Evolutionary conservation across 2,888 invertebrate genomes (phyloP).

Genomic region (Periphyllus acericola): DNA sequence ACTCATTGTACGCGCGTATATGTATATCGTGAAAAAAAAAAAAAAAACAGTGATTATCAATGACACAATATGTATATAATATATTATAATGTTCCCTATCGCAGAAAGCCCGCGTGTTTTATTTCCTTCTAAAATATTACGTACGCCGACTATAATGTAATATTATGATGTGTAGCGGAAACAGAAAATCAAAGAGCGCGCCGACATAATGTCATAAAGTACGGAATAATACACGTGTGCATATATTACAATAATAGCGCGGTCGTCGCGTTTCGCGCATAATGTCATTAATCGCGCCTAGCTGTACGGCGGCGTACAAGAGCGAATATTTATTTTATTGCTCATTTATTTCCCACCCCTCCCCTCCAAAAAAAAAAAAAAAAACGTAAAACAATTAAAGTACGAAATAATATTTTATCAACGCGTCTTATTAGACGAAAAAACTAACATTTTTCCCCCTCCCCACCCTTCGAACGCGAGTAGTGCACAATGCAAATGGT

Average conservation of each 20-base stretch:
- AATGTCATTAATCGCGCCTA: neutral
- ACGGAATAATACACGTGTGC: neutral
- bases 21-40: neutral
- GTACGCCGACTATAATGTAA: neutral
- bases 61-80: neutral
- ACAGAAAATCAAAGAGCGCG: conserved; percentile 26
- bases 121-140: conserved; percentile 28
- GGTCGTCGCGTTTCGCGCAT: neutral
- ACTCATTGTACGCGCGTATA: neutral
- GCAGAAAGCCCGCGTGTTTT: conserved; percentile 22
- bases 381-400: neutral
- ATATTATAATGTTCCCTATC: neutral
- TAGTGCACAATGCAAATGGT: neutral
- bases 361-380: too few species aligned
- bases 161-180: neutral
- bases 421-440: neutral
- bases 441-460: neutral
- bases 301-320: neutral
- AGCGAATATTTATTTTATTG: neutral
- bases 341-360: neutral
- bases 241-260: neutral
- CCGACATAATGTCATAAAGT: neutral
- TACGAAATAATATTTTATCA: conserved; percentile 7
- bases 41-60: conserved; percentile 3
- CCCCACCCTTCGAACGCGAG: neutral